Evolutionary conservation across 2,797 vertebrate genomes (phyloP), one percentile per base, ranked within the genome.

Genomic region (Coendou prehensilis): DNA sequence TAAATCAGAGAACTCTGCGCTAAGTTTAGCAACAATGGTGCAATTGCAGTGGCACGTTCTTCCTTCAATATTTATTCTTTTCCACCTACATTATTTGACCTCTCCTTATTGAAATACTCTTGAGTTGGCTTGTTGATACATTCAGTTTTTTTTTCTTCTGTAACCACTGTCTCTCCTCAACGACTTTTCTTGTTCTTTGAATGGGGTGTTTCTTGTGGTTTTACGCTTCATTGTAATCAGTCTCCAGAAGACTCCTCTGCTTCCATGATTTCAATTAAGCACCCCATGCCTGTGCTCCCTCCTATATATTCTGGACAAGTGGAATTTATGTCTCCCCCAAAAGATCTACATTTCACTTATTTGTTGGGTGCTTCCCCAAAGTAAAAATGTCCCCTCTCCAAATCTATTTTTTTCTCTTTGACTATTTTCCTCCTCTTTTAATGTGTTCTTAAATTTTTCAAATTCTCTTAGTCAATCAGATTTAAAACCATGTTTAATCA

Each of bases 391-490:
- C 18, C 9, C 9, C 14, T 67, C 75, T 84, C 47, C 14, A 83
- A 94, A 91, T 76, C 17, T 13, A 37, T 15, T 15, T 69, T 28
- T 89, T 50, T 52, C 23, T 93, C 63, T 82, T 89, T n/a, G n/a
- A 28, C 61, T 61, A 4, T 79, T 93, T 83, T 9, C 79, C 23
- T 96, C 9, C 45, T 83, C 63, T 9, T 76, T 94, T 81, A 78
- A 26, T 37, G 79, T 92, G 6, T 83, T 87, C 69, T 75, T 90
- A 92, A 82, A 84, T 61, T 93, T 6, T 80, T 54, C 37, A 23
- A 45, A 2, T 78, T 94, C 57, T 92, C 11, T 26, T 67, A 56
- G 18, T 78, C 41, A 87, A 3, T 80, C 54, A 69, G 56, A 81
- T 33, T 54, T 41, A 30, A 94, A 93, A 50, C 15, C 22, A 26